Percentiles rank a stretch among this genome's conserved stretches.
phyloP scores from a whole-genome alignment of 1,140 invertebrate species.

The Anthonomus grandis region DNA sequence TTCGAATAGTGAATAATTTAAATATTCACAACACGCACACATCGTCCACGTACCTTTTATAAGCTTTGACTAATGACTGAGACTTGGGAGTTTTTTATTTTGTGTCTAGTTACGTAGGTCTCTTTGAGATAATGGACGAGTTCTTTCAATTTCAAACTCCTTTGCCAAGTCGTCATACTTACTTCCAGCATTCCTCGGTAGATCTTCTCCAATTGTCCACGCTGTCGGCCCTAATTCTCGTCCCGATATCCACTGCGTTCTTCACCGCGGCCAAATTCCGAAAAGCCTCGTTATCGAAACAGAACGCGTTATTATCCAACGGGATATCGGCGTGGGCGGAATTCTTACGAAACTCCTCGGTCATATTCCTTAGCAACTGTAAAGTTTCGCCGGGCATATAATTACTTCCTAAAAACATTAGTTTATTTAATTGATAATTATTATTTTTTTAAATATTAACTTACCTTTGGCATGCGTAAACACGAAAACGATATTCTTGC shows the following conservation, averaged over 20 bases:
- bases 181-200: slow-evolving; percentile 34
- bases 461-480: slow-evolving; percentile 38
- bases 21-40: no score
- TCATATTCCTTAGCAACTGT: slow-evolving; percentile 23
- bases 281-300: slow-evolving; percentile 44
- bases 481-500: slow-evolving; percentile 41
- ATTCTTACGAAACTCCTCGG: slow-evolving; percentile 27
- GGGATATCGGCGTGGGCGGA: slow-evolving; percentile 33
- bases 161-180: no score
- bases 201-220: slow-evolving; percentile 40
- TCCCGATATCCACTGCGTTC: slow-evolving; percentile 26
- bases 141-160: no score
- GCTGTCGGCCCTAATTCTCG: slow-evolving; percentile 11
- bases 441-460: not conserved
- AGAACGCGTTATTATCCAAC: slow-evolving; percentile 36
- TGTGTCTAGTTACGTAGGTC: no score
- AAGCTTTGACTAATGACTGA: no score
- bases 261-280: slow-evolving; percentile 35
- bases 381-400: slow-evolving; percentile 38
- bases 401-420: slow-evolving; percentile 15
- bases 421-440: not conserved
- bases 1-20: no score
- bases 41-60: no score
- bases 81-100: no score
- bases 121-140: no score